Evolutionary conservation across 1,140 invertebrate genomes (phyloP).

Genomic region (Psix sp.): DNA sequence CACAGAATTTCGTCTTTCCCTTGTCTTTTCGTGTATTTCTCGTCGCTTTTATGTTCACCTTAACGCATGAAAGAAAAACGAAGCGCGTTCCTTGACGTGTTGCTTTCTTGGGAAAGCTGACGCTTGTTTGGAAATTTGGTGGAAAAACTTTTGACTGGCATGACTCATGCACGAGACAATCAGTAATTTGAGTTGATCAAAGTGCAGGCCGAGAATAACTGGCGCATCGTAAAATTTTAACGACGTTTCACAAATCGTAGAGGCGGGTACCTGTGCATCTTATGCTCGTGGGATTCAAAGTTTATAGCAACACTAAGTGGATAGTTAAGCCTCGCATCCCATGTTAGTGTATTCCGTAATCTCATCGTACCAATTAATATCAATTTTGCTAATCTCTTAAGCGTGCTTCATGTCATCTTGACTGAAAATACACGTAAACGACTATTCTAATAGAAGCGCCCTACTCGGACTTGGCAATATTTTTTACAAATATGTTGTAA

Average conservation of each 20-base stretch:
- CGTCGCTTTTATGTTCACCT: too few species aligned
- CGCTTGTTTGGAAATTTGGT: conserved; percentile 1
- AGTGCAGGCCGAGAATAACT: conserved; percentile 17
- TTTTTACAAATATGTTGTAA: not conserved
- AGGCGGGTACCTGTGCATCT: conserved; percentile 51
- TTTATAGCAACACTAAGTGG: conserved; percentile 64
- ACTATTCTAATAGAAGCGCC: conserved; percentile 13
- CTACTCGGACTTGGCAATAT: conserved; percentile 12
- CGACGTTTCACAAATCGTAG: conserved; percentile 55
- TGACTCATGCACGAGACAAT: not conserved
- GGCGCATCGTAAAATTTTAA: conserved; percentile 52
- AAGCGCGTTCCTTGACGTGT: too few species aligned
- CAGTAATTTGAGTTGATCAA: conserved; percentile 15
- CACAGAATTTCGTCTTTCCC: too few species aligned
- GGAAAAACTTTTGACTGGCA: not conserved
- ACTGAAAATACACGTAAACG: conserved; percentile 48
- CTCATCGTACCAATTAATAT: conserved; percentile 65
- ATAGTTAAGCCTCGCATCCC: conserved; percentile 60
- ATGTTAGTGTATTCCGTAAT: conserved; percentile 59
- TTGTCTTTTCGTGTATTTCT: too few species aligned
- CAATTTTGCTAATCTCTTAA: conserved; percentile 64
- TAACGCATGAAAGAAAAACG: too few species aligned
- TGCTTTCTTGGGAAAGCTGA: not conserved
- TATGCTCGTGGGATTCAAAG: conserved; percentile 59
- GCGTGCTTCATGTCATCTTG: conserved; percentile 55